Percentiles rank a stretch among this genome's conserved stretches.
These are phyloP conservation scores for Chrysaora quinquecirrha DNA, from an alignment of 30 jellyfish, hydroid and myxozoan genomes.

Conservation along the genomic window DNA sequence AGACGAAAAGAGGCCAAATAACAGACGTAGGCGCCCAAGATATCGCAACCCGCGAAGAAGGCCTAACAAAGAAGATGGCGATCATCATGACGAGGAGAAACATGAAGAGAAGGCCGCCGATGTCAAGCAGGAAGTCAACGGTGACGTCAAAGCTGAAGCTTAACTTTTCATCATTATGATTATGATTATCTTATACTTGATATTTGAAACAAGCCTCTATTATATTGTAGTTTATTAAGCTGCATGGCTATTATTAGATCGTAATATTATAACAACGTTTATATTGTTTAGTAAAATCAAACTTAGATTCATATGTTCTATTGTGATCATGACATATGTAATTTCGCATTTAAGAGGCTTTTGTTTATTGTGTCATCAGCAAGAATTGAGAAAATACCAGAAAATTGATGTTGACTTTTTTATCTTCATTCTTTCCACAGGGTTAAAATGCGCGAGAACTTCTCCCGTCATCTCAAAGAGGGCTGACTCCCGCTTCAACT, in stretches of 20 bases:
- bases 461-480: no score
- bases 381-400: no score
- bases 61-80: constrained; percentile 38
- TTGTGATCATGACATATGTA: no score
- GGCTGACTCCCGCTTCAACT: no score
- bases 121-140: constrained; percentile 47
- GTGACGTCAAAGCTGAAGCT: constrained; percentile 38
- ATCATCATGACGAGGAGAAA: constrained; percentile 12
- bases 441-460: no score
- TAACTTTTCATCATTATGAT: constrained; percentile 5
- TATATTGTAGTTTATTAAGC: background rate
- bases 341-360: no score
- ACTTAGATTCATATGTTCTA: no score
- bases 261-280: no score
- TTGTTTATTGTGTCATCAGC: no score
- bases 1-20: background rate
- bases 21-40: constrained; percentile 56
- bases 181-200: background rate
- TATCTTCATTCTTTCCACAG: no score
- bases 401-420: no score
- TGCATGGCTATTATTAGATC: no score
- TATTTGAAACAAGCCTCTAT: constrained; percentile 15
- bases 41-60: constrained; percentile 32
- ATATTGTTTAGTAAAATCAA: background rate
- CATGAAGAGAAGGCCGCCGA: constrained; percentile 23